phyloP scores from a whole-genome alignment of 2,113 vertebrate genomes.

The Morone saxatilis region DNA sequence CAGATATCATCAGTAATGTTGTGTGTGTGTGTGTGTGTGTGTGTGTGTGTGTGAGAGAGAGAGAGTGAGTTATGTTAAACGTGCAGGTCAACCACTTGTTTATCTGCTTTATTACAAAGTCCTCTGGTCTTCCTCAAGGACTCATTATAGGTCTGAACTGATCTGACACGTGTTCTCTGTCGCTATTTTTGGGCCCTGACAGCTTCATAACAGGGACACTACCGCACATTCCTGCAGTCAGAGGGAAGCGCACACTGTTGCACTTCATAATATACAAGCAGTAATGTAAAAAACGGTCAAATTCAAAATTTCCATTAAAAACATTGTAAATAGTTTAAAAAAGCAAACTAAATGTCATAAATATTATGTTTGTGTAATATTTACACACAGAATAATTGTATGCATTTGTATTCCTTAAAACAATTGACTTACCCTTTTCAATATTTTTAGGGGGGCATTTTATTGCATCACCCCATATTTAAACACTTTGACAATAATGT shows the following conservation, averaged over 20 bases:
- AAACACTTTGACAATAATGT: no score
- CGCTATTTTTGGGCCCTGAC: slow-evolving; percentile 68
- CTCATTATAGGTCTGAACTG: slow-evolving; percentile 35
- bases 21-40: neutral
- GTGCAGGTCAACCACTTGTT: slow-evolving; percentile 10
- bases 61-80: neutral
- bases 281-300: neutral
- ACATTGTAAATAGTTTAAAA: no score
- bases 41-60: no score
- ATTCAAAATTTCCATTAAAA: no score
- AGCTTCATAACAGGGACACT: slow-evolving; percentile 55
- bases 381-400: no score
- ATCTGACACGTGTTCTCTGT: slow-evolving; percentile 52
- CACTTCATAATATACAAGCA: slow-evolving; percentile 25
- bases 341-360: no score
- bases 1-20: neutral
- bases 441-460: neutral
- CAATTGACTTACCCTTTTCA: no score
- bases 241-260: slow-evolving; percentile 41
- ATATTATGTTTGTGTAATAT: no score
- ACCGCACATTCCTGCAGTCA: slow-evolving; percentile 58
- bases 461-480: no score
- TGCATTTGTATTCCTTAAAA: neutral
- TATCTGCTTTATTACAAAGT: slow-evolving; percentile 51
- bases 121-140: slow-evolving; percentile 64